These are phyloP conservation scores for Chascanopsetta lugubris DNA, from an alignment of 2,113 vertebrate genomes.

Conservation along the genomic window DNA sequence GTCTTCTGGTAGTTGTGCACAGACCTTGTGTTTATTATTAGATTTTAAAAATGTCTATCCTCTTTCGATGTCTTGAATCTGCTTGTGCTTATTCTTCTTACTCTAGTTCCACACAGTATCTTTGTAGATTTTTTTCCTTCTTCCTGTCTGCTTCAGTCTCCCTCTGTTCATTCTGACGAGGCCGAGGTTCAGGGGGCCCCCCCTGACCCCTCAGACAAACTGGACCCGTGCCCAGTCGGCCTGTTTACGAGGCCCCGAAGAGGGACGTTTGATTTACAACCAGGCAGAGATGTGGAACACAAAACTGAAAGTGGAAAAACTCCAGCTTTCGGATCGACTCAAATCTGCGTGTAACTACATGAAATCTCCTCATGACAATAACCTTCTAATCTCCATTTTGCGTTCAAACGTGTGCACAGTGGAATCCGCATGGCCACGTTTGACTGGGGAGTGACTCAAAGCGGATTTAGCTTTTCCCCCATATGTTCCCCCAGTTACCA, in stretches of 20 bases:
- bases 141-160: neutral
- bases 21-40: no score
- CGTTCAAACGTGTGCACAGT: neutral
- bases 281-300: neutral
- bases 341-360: no score
- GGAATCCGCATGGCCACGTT: slow-evolving; percentile 6
- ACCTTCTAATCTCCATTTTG: neutral
- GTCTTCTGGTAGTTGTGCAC: no score
- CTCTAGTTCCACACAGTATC: neutral
- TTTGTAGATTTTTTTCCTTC: neutral
- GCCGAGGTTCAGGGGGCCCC: neutral
- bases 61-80: neutral
- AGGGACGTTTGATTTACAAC: neutral
- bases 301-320: neutral
- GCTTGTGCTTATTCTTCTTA: neutral
- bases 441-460: slow-evolving; percentile 26
- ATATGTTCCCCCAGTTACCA: slow-evolving; percentile 67
- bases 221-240: neutral
- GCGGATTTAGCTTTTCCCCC: slow-evolving; percentile 56
- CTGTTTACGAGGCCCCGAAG: neutral
- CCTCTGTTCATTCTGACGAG: neutral
- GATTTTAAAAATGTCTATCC: no score
- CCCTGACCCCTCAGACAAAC: neutral
- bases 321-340: neutral
- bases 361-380: no score